A percentile compares a stretch with the other conserved stretches of the same genome.
Conservation (phyloP, 2,888 invertebrate species). For the Maniola hyperantus region DNA sequence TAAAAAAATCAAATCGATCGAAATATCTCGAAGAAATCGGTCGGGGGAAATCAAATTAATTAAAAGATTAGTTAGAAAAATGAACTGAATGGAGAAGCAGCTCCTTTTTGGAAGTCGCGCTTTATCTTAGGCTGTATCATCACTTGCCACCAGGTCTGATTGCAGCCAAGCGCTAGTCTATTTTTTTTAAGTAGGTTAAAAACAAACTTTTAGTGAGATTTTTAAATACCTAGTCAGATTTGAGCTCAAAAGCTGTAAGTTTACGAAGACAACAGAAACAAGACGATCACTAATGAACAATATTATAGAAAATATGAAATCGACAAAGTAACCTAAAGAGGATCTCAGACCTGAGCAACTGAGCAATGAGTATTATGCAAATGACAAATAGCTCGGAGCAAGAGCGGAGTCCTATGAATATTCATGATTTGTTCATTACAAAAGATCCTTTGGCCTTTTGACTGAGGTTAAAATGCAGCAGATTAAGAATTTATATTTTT, state of each 20-base stretch:
- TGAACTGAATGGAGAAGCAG: too few species aligned
- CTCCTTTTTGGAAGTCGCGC: too few species aligned
- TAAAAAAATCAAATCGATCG: too few species aligned
- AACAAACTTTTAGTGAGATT: too few species aligned
- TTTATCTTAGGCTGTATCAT: too few species aligned
- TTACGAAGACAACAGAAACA: slow-evolving; percentile 2
- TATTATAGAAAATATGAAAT: slow-evolving; percentile 30
- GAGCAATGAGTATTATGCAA: slow-evolving; percentile 44
- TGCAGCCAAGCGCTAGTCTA: too few species aligned
- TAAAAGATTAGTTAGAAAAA: too few species aligned
- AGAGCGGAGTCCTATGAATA: slow-evolving; percentile 45
- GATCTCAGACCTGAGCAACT: slow-evolving; percentile 35
- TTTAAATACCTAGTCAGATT: background rate
- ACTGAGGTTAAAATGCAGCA: slow-evolving; percentile 30
- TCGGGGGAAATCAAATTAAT: too few species aligned
- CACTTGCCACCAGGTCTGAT: too few species aligned
- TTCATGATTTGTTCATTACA: slow-evolving; percentile 42
- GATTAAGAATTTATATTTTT: slow-evolving; percentile 33
- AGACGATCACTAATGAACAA: slow-evolving; percentile 9
- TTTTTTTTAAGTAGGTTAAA: too few species aligned
- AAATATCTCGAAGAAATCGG: too few species aligned
- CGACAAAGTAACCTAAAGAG: slow-evolving; percentile 35
- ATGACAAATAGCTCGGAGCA: slow-evolving; percentile 45
- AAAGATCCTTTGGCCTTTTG: slow-evolving; percentile 37
- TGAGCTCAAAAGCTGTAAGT: background rate